These are phyloP conservation scores for Atherix ibis DNA, from an alignment of 2,888 invertebrate species.

Conservation along the genomic window DNA sequence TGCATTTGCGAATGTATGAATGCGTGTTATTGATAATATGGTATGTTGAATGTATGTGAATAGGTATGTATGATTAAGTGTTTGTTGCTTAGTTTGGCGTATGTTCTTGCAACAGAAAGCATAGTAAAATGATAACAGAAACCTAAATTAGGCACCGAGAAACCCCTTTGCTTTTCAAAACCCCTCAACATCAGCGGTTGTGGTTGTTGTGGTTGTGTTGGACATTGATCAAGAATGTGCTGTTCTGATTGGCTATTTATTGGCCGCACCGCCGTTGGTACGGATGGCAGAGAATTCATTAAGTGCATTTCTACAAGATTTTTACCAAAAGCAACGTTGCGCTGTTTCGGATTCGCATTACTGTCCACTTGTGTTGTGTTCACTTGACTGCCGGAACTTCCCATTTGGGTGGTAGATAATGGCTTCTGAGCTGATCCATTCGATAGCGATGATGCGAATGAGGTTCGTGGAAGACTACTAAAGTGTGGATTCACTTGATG, in stretches of 20 bases:
- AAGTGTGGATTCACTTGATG: conserved; percentile 62
- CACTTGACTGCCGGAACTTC: conserved; percentile 3
- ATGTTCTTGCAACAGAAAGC: conserved; percentile 5
- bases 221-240: conserved; percentile 10
- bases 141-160: conserved; percentile 89
- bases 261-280: conserved; percentile 7
- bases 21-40: too few species aligned
- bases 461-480: conserved; percentile 62
- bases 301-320: conserved; percentile 15
- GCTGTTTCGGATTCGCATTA: conserved; percentile 32
- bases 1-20: too few species aligned
- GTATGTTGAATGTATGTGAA: too few species aligned
- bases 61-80: too few species aligned
- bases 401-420: not conserved
- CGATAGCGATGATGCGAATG: conserved; percentile 36
- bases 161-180: conserved; percentile 40
- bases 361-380: conserved; percentile 10
- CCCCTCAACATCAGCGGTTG: conserved; percentile 10
- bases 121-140: conserved; percentile 13
- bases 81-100: too few species aligned
- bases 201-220: too few species aligned
- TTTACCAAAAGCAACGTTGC: conserved; percentile 65
- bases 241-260: conserved; percentile 9
- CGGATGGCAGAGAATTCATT: conserved; percentile 8
- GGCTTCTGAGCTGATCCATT: conserved; percentile 13